A percentile compares a stretch with the other conserved stretches of the same genome.
Conservation (phyloP, 2,888 invertebrate genomes). For the Andrena dorsata region DNA sequence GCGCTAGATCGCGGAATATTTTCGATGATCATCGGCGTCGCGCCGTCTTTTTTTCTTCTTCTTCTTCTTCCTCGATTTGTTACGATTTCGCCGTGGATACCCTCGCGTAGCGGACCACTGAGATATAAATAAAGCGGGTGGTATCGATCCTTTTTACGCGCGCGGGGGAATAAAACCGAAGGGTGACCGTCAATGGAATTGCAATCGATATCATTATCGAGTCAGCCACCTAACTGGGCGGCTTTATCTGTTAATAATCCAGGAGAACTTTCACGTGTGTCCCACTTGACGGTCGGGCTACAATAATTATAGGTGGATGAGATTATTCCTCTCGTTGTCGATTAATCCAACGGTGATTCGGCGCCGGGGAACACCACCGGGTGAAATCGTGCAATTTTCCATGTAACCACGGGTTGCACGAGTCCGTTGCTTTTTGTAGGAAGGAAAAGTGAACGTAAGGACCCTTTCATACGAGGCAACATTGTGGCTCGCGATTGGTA, state of each 20-base stretch:
- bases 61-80: conserved; percentile 3
- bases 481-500: too few species aligned
- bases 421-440: neutral
- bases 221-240: conserved; percentile 44
- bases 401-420: conserved; percentile 1
- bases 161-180: conserved; percentile 64
- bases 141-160: conserved; percentile 73
- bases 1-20: conserved; percentile 26
- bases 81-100: conserved; percentile 32
- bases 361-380: neutral
- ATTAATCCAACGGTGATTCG: conserved; percentile 3
- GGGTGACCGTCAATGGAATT: conserved; percentile 72
- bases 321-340: neutral
- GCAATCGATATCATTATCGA: conserved; percentile 73
- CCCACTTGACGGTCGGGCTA: conserved; percentile 2
- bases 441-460: neutral
- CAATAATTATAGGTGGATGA: neutral
- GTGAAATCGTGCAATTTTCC: conserved; percentile 25
- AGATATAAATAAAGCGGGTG: conserved; percentile 73
- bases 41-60: neutral
- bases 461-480: too few species aligned
- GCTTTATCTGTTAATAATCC: conserved; percentile 45
- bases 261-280: conserved; percentile 14
- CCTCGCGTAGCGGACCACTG: conserved; percentile 23
- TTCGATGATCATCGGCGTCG: neutral